Percentiles rank a stretch among this genome's conserved stretches.
Evolutionary conservation across 2,797 vertebrate genomes (phyloP).

Genomic region (Gambelia wislizenii): DNA sequence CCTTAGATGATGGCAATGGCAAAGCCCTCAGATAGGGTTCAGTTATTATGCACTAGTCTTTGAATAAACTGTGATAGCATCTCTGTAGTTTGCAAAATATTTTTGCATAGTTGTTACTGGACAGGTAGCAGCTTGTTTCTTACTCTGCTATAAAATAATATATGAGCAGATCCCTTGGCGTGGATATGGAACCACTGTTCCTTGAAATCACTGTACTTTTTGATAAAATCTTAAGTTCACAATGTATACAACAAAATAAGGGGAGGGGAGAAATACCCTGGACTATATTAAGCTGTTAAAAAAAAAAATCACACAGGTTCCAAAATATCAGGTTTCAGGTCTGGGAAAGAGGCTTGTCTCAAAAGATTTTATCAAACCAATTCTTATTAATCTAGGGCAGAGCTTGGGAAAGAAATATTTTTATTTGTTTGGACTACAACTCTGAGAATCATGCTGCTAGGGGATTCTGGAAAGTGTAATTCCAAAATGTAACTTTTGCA

Average conservation of each 20-base stretch:
- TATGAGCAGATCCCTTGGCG: accelerated
- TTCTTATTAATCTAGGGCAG: neutral
- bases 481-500: too few species aligned
- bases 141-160: accelerated
- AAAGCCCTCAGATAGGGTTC: neutral
- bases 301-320: neutral
- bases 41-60: slow-evolving; percentile 22
- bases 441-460: neutral
- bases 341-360: neutral
- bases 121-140: slow-evolving; percentile 1
- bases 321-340: neutral
- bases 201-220: neutral
- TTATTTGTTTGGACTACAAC: neutral
- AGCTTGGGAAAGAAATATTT: neutral
- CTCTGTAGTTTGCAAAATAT: neutral
- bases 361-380: neutral
- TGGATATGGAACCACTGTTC: accelerated
- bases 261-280: neutral
- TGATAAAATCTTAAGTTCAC: neutral
- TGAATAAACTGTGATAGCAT: slow-evolving; percentile 13
- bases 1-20: too few species aligned
- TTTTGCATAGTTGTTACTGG: neutral
- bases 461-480: too few species aligned
- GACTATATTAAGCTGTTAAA: neutral
- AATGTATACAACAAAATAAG: neutral